Evolutionary conservation across 2,888 invertebrate species (phyloP), one percentile per base, ranked within the genome.

Genomic region (Nysson spinosus): DNA sequence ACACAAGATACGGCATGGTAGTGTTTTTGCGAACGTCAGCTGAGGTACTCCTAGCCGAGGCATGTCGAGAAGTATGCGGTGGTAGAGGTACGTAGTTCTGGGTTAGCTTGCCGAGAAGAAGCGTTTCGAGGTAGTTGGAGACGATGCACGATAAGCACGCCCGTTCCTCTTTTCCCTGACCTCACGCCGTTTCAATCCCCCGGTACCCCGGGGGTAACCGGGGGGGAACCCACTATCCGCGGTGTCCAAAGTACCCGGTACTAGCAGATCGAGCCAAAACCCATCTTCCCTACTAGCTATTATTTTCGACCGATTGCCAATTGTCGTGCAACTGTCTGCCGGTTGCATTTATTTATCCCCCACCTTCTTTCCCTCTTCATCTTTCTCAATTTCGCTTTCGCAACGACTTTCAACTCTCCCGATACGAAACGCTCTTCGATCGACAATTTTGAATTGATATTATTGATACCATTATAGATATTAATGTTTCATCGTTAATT

Each of bases 71-170:
- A 67, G 71, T 61, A 71, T 69, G 69, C 58, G 35, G 24, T 34
- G 62, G 34, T 44, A 52, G 67, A 49, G 46, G 57, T 56, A 57
- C 62, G 63, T 37, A 50, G 43, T 55, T 34, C 26, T 32, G 46
- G 54, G 58, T 57, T 35, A 62, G 54, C 52, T 55, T 55, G 50
- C 30, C 40, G 69, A 65, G 61, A 70, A 57, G 66, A 24, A 57
- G 51, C 39, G 52, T 52, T 62, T 65, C 71, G 73, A 69, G 69
- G 67, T 74, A 81, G 79, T 75, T 83, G 72, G 80, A 66, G 83
- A 84, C 85, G 85, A 86, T 86, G 85, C 85, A 81, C 83, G 87
- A 87, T 87, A 87, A 87, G 86, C 86, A 86, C 86, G 85, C 83
- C 84, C 82, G 81, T 78, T 77, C 83, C 80, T 81, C 80, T 82